These are phyloP conservation scores for Brachionus plicatilis DNA, from an alignment of 1,140 invertebrate species.

Conservation along the genomic window DNA sequence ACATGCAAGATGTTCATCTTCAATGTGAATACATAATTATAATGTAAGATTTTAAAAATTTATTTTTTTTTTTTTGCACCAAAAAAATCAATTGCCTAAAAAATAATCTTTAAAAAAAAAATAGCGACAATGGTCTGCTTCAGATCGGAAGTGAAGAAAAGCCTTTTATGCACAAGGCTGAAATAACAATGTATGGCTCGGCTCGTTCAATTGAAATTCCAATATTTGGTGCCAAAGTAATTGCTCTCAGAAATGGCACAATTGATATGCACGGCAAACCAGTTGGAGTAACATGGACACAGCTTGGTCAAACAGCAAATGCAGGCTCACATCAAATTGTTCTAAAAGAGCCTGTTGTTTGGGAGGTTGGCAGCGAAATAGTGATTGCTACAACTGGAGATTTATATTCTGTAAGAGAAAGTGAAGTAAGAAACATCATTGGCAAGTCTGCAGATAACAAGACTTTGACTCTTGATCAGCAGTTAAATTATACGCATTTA, in stretches of 20 bases:
- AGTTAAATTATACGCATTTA: constrained; percentile 44
- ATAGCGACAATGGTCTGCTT: constrained; percentile 38
- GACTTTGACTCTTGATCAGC: constrained; percentile 46
- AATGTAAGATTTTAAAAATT: not conserved
- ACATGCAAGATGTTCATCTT: constrained; percentile 42
- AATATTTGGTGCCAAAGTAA: constrained; percentile 42
- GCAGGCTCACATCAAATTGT: constrained; percentile 44
- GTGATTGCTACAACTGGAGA: constrained; percentile 52
- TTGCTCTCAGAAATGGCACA: constrained; percentile 42
- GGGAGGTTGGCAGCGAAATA: constrained; percentile 48
- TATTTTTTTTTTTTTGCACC: not conserved
- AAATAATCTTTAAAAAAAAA: too few relatives aligned
- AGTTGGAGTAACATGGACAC: constrained; percentile 47
- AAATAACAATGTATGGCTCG: constrained; percentile 42
- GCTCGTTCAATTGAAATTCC: constrained; percentile 42
- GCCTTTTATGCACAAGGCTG: constrained; percentile 42
- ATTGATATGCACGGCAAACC: constrained; percentile 44
- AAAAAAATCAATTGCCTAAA: too few relatives aligned
- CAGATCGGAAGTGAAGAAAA: constrained; percentile 43
- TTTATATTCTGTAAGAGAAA: constrained; percentile 43
- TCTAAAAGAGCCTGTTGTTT: constrained; percentile 45
- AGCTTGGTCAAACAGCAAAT: constrained; percentile 45
- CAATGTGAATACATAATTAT: constrained; percentile 43
- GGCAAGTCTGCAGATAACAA: constrained; percentile 44
- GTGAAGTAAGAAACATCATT: constrained; percentile 45